These are phyloP conservation scores for Drosophila cracens DNA, from an alignment of 2,888 invertebrate genomes.

Conservation along the genomic window DNA sequence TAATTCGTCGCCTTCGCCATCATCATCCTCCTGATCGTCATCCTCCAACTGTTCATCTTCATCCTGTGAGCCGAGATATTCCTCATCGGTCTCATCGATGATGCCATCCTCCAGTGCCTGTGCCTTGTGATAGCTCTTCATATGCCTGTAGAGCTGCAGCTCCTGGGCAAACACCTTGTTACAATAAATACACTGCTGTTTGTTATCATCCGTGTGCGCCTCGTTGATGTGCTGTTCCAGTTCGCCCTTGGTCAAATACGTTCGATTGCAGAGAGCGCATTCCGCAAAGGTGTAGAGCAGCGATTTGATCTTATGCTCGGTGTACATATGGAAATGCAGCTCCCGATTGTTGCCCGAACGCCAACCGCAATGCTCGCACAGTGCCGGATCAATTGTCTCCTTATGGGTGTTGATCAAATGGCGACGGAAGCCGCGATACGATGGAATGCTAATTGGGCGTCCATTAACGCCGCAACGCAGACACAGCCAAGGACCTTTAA, in stretches of 20 bases:
- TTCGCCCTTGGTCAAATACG: slow-evolving; percentile 90
- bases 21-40: slow-evolving; percentile 66
- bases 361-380: slow-evolving; percentile 94
- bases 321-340: slow-evolving; percentile 91
- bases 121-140: slow-evolving; percentile 88
- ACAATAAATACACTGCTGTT: slow-evolving; percentile 90
- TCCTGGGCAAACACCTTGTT: slow-evolving; percentile 90
- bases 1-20: slow-evolving; percentile 82
- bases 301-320: slow-evolving; percentile 92
- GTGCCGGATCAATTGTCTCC: slow-evolving; percentile 90
- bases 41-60: slow-evolving; percentile 73
- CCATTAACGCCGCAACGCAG: slow-evolving; percentile 90
- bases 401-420: slow-evolving; percentile 93
- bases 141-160: slow-evolving; percentile 89
- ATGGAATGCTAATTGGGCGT: slow-evolving; percentile 89
- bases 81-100: slow-evolving; percentile 87
- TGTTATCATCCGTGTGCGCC: slow-evolving; percentile 84
- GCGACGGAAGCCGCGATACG: slow-evolving; percentile 91
- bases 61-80: slow-evolving; percentile 77
- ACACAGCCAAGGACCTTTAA: slow-evolving; percentile 91
- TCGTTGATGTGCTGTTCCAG: slow-evolving; percentile 89
- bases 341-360: slow-evolving; percentile 90
- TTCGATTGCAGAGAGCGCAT: slow-evolving; percentile 90
- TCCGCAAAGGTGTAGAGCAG: slow-evolving; percentile 90
- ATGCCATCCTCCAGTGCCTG: slow-evolving; percentile 89